Evolutionary conservation across 2,888 invertebrate genomes (phyloP), one percentile per base, ranked within the genome.

Genomic region (Escarpia spicata): DNA sequence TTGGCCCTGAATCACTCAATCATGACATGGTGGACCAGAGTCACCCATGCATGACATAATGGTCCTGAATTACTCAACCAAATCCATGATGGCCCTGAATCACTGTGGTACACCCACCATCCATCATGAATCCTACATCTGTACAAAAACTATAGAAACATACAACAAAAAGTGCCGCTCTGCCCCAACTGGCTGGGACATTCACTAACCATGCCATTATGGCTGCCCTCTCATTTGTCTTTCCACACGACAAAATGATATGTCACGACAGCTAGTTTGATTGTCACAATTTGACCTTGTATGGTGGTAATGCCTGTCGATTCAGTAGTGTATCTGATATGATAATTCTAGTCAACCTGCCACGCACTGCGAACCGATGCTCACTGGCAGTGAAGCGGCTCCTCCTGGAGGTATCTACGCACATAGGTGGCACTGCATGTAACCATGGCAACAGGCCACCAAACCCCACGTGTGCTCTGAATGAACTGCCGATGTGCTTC

Each of bases 181-280:
- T 26, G 6, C 75, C 19, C 19, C 26, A 26, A 26, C 3, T 6
- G 19, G 26, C 19, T 37, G 19, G 26, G 4, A 75, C 75, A 26
- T 75, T 19, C 75, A 19, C 75, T 4, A 3, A 60, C 19, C 4
- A 60, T n/a, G 75, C n/a, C 75, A 3, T 15, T 15, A 15, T 26
- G 0, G 3, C 75, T n/a, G 19, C 75, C 26, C 75, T 6, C n/a
- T 75, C 75, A 75, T 26, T 75, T n/a, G 75, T 75, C 26, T 26
- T 75, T 75, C 26, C 75, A 75, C 75, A 75, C 75, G 26, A 75
- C n/a, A 75, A 75, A 75, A 75, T 75, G 75, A 75, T 75, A 75
- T 75, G 75, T 75, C 26, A n/a, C 75, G 26, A 2, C 19, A 4
- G 26, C n/a, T 75, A 75, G 19, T 52, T 9, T 52, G 52, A 52